Evolutionary conservation across 2,113 vertebrate genomes (phyloP).

Genomic region (Bubalus kerabau): DNA sequence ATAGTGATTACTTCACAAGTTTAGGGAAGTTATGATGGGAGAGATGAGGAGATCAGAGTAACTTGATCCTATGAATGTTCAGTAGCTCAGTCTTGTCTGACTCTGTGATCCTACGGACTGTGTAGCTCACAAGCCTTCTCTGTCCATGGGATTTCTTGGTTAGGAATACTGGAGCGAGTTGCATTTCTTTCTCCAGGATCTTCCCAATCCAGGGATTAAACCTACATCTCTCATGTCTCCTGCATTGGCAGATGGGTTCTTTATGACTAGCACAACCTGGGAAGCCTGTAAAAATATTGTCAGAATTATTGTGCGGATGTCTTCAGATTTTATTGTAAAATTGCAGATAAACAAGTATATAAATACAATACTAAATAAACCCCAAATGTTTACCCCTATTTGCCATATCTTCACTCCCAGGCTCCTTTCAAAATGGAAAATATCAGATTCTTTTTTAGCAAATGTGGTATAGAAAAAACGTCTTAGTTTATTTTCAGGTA

Average conservation of each 20-base stretch:
- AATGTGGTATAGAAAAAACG: neutral
- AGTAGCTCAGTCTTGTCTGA: neutral
- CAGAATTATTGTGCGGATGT: neutral
- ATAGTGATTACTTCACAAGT: neutral
- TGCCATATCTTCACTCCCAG: neutral
- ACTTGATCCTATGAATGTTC: neutral
- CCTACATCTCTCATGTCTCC: neutral
- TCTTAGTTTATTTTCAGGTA: slow-evolving; percentile 12
- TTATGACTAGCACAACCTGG: neutral
- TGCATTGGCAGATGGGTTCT: neutral
- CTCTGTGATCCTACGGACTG: neutral
- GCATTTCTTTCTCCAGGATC: neutral
- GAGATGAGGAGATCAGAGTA: neutral
- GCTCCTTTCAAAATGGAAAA: neutral
- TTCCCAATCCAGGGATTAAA: neutral
- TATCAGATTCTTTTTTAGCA: neutral
- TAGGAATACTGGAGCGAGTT: neutral
- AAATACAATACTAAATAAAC: neutral
- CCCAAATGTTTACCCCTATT: neutral
- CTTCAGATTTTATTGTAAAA: neutral
- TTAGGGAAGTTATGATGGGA: neutral
- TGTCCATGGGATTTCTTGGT: neutral
- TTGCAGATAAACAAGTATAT: neutral
- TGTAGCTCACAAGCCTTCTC: neutral
- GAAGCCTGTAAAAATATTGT: neutral